phyloP scores from a whole-genome alignment of 2,888 invertebrate genomes.

The Tinea pellionella region DNA sequence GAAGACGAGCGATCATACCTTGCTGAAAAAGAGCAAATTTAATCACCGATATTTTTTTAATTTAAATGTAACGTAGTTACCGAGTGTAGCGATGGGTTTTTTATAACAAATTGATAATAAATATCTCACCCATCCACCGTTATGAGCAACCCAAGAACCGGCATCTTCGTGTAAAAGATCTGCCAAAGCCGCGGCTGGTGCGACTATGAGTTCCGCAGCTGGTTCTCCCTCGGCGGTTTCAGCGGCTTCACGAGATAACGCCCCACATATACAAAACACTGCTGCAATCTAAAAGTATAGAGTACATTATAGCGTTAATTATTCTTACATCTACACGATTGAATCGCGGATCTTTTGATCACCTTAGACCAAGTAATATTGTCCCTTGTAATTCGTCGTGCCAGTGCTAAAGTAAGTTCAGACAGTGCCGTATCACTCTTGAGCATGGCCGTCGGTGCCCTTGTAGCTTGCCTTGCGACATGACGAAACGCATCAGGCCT shows the following conservation, averaged over 20 bases:
- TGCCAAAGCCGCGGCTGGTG: constrained; percentile 78
- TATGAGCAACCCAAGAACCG: constrained; percentile 83
- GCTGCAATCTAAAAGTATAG: constrained; percentile 68
- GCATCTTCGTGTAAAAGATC: constrained; percentile 82
- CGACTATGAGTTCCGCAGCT: constrained; percentile 57
- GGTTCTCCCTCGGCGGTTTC: constrained; percentile 70
- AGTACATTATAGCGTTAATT: neutral
- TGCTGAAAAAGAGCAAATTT: constrained; percentile 35
- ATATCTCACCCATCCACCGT: constrained; percentile 85
- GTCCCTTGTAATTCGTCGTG: constrained; percentile 75
- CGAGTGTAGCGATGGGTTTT: too few relatives aligned
- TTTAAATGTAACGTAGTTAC: too few relatives aligned
- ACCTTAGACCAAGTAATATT: constrained; percentile 87
- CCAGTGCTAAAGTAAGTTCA: constrained; percentile 75
- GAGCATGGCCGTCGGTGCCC: constrained; percentile 68
- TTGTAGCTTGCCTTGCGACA: constrained; percentile 78
- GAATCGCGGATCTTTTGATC: neutral
- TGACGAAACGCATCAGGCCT: constrained; percentile 80
- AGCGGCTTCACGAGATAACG: constrained; percentile 82
- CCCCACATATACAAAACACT: constrained; percentile 84
- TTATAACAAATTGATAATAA: neutral
- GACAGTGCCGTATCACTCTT: constrained; percentile 71
- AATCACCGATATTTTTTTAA: neutral
- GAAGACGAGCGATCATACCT: constrained; percentile 52
- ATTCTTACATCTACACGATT: too few relatives aligned